Evolutionary conservation across 2,888 invertebrate species (phyloP).

Genomic region (Drosophila paranaensis): DNA sequence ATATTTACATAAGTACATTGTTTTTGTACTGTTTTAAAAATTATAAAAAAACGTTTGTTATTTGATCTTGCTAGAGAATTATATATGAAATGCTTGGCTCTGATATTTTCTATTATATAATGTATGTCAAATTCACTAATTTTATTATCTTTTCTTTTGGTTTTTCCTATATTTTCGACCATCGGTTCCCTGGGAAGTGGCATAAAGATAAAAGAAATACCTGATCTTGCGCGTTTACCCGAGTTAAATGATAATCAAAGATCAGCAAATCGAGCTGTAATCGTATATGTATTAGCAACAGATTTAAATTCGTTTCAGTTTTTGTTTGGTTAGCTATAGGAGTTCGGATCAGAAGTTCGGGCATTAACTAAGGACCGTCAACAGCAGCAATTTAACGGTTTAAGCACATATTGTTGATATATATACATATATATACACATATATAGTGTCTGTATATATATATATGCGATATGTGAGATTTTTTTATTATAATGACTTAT

Average conservation of each 20-base stretch:
- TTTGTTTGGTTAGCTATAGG: constrained; percentile 13
- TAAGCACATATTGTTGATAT: constrained; percentile 25
- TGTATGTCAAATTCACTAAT: constrained; percentile 1
- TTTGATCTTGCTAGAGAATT: constrained; percentile 37
- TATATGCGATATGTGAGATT: constrained; percentile 63
- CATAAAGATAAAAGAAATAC: constrained; percentile 6
- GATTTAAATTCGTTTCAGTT: constrained; percentile 22
- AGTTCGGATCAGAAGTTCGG: constrained; percentile 44
- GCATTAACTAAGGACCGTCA: constrained; percentile 20
- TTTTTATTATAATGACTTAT: constrained; percentile 14
- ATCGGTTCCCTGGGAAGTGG: constrained; percentile 6
- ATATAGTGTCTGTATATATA: constrained; percentile 18
- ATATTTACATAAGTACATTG: constrained; percentile 10
- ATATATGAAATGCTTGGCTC: constrained; percentile 1
- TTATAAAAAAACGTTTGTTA: constrained; percentile 6
- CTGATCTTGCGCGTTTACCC: constrained; percentile 9
- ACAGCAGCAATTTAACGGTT: constrained; percentile 32
- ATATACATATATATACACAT: constrained; percentile 6
- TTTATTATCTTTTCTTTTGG: neutral
- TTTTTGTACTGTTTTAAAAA: constrained; percentile 40
- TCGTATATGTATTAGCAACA: constrained; percentile 15
- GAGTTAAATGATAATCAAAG: constrained; percentile 3
- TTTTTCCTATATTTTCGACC: constrained; percentile 19
- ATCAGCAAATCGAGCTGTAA: constrained; percentile 11
- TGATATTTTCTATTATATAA: constrained; percentile 11